These are phyloP conservation scores for Harpagifer antarcticus DNA, from an alignment of 2,797 vertebrate species.

Conservation along the genomic window DNA sequence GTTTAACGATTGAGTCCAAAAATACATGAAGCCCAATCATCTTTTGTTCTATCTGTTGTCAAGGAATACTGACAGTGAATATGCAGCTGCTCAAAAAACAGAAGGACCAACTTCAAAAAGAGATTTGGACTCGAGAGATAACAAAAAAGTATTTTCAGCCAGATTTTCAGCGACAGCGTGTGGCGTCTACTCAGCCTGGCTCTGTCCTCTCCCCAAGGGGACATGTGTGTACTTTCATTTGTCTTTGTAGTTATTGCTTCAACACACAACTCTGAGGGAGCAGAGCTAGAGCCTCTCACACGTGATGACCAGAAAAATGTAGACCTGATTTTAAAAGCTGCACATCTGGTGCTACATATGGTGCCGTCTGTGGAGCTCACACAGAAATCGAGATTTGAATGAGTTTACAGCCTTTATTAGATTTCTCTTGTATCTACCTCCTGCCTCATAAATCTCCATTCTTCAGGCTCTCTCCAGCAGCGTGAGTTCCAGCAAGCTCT, in stretches of 20 bases:
- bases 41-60: constrained; percentile 27
- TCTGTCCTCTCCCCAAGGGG: constrained; percentile 30
- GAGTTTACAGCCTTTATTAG: constrained; percentile 11
- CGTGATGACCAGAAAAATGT: constrained; percentile 30
- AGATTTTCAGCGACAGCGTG: constrained; percentile 34
- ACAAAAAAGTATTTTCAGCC: constrained; percentile 31
- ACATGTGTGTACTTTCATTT: constrained; percentile 46
- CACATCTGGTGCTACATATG: constrained; percentile 68
- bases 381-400: constrained; percentile 41
- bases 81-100: constrained; percentile 18
- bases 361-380: constrained; percentile 23
- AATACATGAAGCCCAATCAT: constrained; percentile 10
- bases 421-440: constrained; percentile 33
- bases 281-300: constrained; percentile 22
- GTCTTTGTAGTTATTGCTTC: constrained; percentile 37
- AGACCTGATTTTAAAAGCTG: constrained; percentile 54
- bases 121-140: constrained; percentile 10
- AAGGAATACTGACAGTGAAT: constrained; percentile 1
- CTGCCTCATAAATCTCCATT: constrained; percentile 37
- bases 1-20: constrained; percentile 13
- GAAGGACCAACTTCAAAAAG: constrained; percentile 7
- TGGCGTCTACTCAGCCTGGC: constrained; percentile 31
- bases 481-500: constrained; percentile 97
- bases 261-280: constrained; percentile 5
- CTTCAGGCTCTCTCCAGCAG: constrained; percentile 96